Evolutionary conservation across 2,888 invertebrate genomes (phyloP), one percentile per base, ranked within the genome.

Genomic region (Hirtodrosophila duncani): DNA sequence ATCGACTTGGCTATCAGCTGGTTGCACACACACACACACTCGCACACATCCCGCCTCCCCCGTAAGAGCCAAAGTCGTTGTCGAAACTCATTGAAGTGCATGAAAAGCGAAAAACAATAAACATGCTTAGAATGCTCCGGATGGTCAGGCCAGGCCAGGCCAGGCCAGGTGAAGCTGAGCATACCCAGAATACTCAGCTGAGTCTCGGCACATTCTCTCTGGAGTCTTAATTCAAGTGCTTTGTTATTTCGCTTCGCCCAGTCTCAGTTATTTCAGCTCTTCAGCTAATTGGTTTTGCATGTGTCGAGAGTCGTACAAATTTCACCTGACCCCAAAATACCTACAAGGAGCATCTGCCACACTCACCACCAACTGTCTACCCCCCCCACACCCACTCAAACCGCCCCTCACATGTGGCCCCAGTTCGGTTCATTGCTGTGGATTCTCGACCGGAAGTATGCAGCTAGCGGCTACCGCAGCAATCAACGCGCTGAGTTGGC

Each of bases 41-140:
- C n/a, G 17, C 18, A 20, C 10, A 34, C 16, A 17, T 7, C 23
- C n/a, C n/a, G n/a, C n/a, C n/a, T n/a, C 7, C 11, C 11, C 26
- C 1, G 11, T 16, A 30, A 16, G 14, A 23, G 10, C 23, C 38
- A 20, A 29, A 50, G 49, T 43, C n/a, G n/a, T n/a, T n/a, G n/a
- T n/a, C 49, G 20, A 46, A 50, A 75, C 53, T 63, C 69, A 78
- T 52, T 81, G 48, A 81, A 81, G 78, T 68, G 66, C 55, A 68
- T 58, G 52, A 72, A 64, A 72, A 57, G 65, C 63, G 74, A 78
- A 74, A 81, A 81, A 81, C 79, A 74, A 78, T 81, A 81, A 74
- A 74, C 71, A 80, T 77, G 48, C 59, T 67, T 44, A 56, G 48
- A 11, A 16, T 7, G 3, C 4, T 6, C n/a, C n/a, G n/a, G n/a